Base-by-base conservation (phyloP, 1,140 invertebrate species). In the Apis florea region DNA sequence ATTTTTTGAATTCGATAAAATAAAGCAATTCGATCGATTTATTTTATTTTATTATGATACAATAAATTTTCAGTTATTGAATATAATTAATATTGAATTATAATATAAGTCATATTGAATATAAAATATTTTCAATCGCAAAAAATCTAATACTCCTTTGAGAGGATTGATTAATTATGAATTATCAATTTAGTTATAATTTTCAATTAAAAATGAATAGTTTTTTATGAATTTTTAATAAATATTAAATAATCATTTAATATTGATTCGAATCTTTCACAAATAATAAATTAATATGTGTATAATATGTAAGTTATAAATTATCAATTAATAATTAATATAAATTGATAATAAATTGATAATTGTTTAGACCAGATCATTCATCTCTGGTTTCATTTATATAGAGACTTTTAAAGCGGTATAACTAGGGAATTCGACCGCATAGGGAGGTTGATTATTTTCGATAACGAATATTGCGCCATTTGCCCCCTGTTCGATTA, bases 401-500 rank as follows among this genome's bases (percentile, higher is more conserved):
- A 72, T 17, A 2, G 84, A 56, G 40, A 75, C 53, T 40, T 83
- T 83, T 24, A 88, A 58, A 8, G 64, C 63, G 6, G 53, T 19
- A 21, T 88, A 88, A 72, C 26, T 63, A 10, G 87, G 83, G 17
- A 88, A 47, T 67, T 85, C 75, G 1, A 94, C 89, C 73, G 92
- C 91, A 72, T 94, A 94, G 8, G 92, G 86, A n/a, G 92, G 90
- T 85, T 93, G 61, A 17, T 91, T 91, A 54, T 92, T 93, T 87
- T 94, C 94, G 40, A 86, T 90, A 24, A 94, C 92, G 90, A 93
- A 93, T 8, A 93, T 88, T 21, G 91, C 91, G 1, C 94, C 94
- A 74, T 92, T 94, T 47, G 87, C 82, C 17, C 92, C 94, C 49
- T 92, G 88, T 31, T 90, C 89, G 64, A 94, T 94, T 21, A 94